phyloP scores from a whole-genome alignment of 2,113 vertebrate genomes.

The Gallinago jamesoni region DNA sequence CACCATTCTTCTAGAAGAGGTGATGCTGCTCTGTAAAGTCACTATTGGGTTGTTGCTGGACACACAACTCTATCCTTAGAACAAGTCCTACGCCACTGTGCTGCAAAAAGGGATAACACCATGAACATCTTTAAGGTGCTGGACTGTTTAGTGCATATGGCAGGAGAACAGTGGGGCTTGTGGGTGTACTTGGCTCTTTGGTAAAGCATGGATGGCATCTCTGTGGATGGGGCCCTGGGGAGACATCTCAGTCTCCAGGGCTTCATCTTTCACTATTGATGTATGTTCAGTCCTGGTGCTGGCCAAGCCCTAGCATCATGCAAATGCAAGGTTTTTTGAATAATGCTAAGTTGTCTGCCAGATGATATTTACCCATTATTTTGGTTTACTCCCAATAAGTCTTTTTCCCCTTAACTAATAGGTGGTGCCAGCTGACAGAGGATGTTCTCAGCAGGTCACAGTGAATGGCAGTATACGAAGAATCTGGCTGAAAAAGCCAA shows the following conservation, averaged over 20 bases:
- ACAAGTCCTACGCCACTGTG: neutral
- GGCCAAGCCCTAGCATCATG: neutral
- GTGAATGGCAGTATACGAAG: neutral
- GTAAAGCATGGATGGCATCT: rapidly evolving
- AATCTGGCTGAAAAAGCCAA: neutral
- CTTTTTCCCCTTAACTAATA: neutral
- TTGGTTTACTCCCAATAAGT: neutral
- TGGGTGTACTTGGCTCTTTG: neutral
- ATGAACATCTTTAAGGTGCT: neutral
- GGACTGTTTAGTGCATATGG: neutral
- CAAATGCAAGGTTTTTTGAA: neutral
- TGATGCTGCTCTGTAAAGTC: neutral
- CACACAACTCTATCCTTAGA: neutral
- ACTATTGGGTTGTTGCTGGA: neutral
- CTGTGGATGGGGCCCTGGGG: neutral
- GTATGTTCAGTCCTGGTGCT: neutral
- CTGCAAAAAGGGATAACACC: neutral
- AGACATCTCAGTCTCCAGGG: neutral
- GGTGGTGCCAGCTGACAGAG: neutral
- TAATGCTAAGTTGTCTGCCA: neutral
- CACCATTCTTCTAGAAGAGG: neutral
- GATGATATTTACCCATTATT: neutral
- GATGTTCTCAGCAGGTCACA: neutral
- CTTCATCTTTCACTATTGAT: neutral
- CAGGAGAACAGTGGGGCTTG: neutral